Conservation (phyloP, 2,888 invertebrate genomes). For the Synergus gifuensis region DNA sequence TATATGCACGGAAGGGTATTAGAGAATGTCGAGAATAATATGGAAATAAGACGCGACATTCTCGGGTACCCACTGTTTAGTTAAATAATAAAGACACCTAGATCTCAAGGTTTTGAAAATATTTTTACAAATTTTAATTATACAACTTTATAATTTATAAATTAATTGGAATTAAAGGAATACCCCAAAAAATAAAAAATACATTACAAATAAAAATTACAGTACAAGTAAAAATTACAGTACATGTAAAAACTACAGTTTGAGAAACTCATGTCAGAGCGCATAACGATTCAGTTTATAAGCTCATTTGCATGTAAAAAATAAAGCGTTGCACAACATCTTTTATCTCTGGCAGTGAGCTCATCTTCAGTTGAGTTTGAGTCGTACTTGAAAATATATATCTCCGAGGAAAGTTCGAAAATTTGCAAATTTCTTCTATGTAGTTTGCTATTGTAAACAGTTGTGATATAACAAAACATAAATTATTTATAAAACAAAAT, state of each 20-base stretch:
- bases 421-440: neutral
- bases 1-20: neutral
- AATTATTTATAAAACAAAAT: no score
- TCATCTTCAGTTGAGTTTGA: neutral
- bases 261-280: neutral
- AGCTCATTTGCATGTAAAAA: neutral
- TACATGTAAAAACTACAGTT: no score
- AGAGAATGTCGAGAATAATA: neutral
- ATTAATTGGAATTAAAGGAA: neutral
- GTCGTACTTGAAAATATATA: neutral
- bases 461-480: no score
- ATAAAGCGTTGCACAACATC: neutral
- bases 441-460: neutral
- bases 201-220: no score
- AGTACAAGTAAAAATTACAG: no score
- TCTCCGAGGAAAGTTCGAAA: neutral
- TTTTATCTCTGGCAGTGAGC: conserved; percentile 12
- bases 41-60: conserved; percentile 6
- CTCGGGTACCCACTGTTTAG: neutral
- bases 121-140: neutral
- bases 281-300: neutral
- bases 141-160: neutral
- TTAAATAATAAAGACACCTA: neutral
- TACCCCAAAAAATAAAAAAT: neutral
- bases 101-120: neutral